Evolutionary conservation across 2,888 invertebrate species (phyloP).

Genomic region (Xestia rhomboidea): DNA sequence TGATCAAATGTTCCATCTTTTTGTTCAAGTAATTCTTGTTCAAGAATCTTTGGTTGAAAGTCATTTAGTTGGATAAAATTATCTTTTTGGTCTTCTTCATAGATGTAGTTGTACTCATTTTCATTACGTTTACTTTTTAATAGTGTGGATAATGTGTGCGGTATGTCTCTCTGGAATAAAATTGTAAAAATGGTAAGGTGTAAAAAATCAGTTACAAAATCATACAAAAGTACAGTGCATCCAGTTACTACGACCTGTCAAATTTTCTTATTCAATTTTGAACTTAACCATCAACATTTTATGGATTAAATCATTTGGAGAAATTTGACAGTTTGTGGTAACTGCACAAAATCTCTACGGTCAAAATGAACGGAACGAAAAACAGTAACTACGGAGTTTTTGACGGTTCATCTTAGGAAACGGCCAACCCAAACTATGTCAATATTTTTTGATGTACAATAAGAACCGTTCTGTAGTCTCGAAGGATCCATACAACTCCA

Average conservation of each 20-base stretch:
- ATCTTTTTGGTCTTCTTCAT: conserved; percentile 22
- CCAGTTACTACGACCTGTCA: no score
- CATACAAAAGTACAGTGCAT: neutral
- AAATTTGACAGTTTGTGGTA: no score
- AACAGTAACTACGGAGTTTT: neutral
- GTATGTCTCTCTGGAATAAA: conserved; percentile 39
- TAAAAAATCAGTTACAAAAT: neutral
- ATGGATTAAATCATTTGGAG: no score
- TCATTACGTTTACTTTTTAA: conserved; percentile 25
- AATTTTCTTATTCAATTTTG: no score
- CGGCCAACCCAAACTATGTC: no score
- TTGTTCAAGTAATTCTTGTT: neutral
- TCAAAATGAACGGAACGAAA: neutral
- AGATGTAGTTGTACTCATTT: conserved; percentile 22
- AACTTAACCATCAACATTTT: no score
- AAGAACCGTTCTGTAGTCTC: no score
- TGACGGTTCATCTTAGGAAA: no score
- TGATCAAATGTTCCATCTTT: conserved; percentile 3
- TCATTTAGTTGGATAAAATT: conserved; percentile 5
- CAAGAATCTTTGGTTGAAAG: neutral
- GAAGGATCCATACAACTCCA: no score
- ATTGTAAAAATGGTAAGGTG: no score
- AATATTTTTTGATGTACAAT: no score
- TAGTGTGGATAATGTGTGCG: conserved; percentile 40
- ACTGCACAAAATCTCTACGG: neutral